A percentile compares a stretch with the other conserved stretches of the same genome.
Evolutionary conservation across 2,888 invertebrate species (phyloP).

Genomic region (Polia nebulosa): DNA sequence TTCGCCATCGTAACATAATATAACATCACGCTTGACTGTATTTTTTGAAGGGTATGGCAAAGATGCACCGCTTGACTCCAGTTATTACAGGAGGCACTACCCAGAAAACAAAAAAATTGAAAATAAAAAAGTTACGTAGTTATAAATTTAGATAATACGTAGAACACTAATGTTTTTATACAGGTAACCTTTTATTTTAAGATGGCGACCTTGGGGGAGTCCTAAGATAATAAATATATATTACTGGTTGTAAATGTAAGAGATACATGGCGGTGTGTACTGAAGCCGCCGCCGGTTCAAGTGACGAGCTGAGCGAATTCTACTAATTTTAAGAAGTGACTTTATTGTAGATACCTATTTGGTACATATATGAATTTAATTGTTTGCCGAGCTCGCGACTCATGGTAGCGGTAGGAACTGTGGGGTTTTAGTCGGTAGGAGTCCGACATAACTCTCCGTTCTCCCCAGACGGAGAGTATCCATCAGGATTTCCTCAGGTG

Average conservation of each 20-base stretch:
- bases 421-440: no score
- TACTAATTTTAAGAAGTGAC: no score
- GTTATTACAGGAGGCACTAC: no score
- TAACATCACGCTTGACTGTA: not conserved
- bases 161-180: conserved; percentile 33
- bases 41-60: not conserved
- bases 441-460: no score
- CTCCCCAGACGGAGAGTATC: no score
- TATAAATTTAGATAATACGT: conserved; percentile 10
- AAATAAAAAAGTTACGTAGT: conserved; percentile 18
- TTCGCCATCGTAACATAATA: not conserved
- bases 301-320: conserved; percentile 44
- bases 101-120: no score
- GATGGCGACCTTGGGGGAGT: conserved; percentile 60
- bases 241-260: conserved; percentile 45
- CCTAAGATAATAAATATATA: conserved; percentile 57
- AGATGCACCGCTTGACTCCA: no score
- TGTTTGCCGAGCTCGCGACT: no score
- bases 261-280: conserved; percentile 41
- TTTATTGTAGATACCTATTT: no score
- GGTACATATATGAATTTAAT: no score
- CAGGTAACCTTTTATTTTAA: conserved; percentile 44
- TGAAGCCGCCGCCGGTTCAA: conserved; percentile 40
- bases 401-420: no score
- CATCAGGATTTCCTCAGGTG: no score